Percentiles rank a stretch among this genome's conserved stretches.
phyloP scores from a whole-genome alignment of 2,888 invertebrate species.

The Metellina segmentata region DNA sequence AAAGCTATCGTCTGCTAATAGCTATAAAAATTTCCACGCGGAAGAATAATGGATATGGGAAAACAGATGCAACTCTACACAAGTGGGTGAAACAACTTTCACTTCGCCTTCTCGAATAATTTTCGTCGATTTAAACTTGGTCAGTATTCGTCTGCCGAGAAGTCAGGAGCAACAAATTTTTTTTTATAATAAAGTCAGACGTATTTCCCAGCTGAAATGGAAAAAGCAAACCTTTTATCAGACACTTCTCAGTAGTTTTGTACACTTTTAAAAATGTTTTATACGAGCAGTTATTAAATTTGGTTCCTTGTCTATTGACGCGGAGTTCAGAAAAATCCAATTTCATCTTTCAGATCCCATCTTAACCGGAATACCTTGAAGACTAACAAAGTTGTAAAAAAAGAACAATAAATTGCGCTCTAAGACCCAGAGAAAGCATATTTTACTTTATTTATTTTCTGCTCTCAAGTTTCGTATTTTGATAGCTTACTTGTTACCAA shows the following conservation, averaged over 20 bases:
- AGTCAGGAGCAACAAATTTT: not conserved
- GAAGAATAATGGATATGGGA: not conserved
- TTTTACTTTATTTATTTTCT: not conserved
- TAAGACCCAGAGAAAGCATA: not conserved
- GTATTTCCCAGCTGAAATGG: not conserved
- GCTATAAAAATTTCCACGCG: conserved; percentile 2
- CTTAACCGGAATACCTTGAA: not conserved
- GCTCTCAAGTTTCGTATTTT: not conserved
- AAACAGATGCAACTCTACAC: not conserved
- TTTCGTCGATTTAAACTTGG: not conserved
- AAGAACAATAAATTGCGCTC: not conserved
- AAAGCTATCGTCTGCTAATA: conserved; percentile 19
- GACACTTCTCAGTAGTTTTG: not conserved
- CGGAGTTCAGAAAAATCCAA: not conserved
- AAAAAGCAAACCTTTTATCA: not conserved
- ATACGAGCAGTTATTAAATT: not conserved
- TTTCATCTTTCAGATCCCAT: not conserved
- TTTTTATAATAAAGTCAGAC: not conserved
- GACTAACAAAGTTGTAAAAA: not conserved
- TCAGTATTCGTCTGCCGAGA: conserved; percentile 20
- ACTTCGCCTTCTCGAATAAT: not conserved
- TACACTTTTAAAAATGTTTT: not conserved
- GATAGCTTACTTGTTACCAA: not conserved
- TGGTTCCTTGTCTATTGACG: not conserved
- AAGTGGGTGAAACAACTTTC: not conserved